A percentile compares a stretch with the other conserved stretches of the same genome.
Evolutionary conservation across 1,140 invertebrate genomes (phyloP).

Genomic region (Drosophila baimaii): DNA sequence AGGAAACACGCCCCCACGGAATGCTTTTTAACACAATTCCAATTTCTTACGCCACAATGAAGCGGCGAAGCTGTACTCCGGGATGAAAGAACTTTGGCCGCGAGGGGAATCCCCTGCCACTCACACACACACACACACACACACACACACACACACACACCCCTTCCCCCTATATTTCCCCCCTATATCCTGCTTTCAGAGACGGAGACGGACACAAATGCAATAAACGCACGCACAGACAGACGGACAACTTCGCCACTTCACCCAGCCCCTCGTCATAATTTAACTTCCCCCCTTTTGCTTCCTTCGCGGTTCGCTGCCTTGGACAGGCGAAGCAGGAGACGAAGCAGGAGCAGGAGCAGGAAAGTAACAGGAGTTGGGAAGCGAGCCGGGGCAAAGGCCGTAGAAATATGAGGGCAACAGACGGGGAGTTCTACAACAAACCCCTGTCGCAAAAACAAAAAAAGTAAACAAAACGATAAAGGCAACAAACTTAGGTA

Average conservation of each 20-base stretch:
- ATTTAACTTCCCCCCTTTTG: constrained; percentile 31
- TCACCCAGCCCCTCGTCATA: constrained; percentile 21
- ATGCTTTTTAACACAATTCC: constrained; percentile 72
- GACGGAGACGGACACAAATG: constrained; percentile 55
- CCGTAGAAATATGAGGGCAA: constrained; percentile 1
- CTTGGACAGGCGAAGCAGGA: constrained; percentile 9
- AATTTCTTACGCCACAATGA: constrained; percentile 48
- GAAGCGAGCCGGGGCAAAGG: background rate
- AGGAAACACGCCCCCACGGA: constrained; percentile 38
- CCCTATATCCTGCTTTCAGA: constrained; percentile 10
- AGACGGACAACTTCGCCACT: constrained; percentile 23
- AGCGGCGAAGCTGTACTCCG: constrained; percentile 53
- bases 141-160: no score
- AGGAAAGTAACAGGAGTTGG: constrained; percentile 20
- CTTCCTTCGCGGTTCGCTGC: constrained; percentile 35
- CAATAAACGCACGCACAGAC: constrained; percentile 73
- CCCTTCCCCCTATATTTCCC: background rate
- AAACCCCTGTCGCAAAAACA: constrained; percentile 41
- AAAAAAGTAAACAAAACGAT: constrained; percentile 63
- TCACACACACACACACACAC: background rate
- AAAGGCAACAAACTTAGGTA: constrained; percentile 20
- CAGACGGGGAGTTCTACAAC: constrained; percentile 16
- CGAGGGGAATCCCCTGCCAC: constrained; percentile 23
- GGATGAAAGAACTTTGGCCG: constrained; percentile 36
- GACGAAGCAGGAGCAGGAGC: background rate